phyloP scores from a whole-genome alignment of 2,888 invertebrate genomes.

The Diplazon laetatorius region DNA sequence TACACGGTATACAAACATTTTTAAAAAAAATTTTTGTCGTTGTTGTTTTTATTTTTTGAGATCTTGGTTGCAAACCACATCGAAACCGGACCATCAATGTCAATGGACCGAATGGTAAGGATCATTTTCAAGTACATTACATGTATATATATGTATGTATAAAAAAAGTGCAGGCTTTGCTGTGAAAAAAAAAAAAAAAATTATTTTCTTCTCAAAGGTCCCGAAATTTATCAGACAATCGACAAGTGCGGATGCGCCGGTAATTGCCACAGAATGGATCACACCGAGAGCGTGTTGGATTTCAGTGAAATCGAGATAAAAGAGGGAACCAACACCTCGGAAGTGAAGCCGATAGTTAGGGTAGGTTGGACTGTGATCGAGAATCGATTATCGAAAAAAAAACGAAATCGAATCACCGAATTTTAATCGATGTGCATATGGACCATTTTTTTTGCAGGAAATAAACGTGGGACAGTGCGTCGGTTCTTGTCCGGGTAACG shows the following conservation, averaged over 20 bases:
- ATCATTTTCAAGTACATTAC: conserved; percentile 1
- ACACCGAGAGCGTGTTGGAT: conserved; percentile 82
- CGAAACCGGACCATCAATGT: conserved; percentile 80
- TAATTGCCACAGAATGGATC: conserved; percentile 81
- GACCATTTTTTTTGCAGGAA: conserved; percentile 75
- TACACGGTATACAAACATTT: no score
- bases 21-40: no score
- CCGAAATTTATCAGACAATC: conserved; percentile 80
- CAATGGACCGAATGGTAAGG: conserved; percentile 81
- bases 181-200: no score
- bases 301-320: conserved; percentile 79
- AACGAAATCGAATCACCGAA: no score
- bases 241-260: conserved; percentile 82
- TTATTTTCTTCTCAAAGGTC: conserved; percentile 73
- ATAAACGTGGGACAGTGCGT: conserved; percentile 82
- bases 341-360: conserved; percentile 76
- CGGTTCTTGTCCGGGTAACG: conserved; percentile 79
- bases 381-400: no score
- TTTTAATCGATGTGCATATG: no score
- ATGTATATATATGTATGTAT: not conserved
- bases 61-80: conserved; percentile 78
- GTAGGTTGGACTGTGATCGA: conserved; percentile 67
- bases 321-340: conserved; percentile 76
- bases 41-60: conserved; percentile 61
- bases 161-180: no score